Evolutionary conservation across 2,797 vertebrate species (phyloP).

Genomic region (Phoeniculus purpureus): DNA sequence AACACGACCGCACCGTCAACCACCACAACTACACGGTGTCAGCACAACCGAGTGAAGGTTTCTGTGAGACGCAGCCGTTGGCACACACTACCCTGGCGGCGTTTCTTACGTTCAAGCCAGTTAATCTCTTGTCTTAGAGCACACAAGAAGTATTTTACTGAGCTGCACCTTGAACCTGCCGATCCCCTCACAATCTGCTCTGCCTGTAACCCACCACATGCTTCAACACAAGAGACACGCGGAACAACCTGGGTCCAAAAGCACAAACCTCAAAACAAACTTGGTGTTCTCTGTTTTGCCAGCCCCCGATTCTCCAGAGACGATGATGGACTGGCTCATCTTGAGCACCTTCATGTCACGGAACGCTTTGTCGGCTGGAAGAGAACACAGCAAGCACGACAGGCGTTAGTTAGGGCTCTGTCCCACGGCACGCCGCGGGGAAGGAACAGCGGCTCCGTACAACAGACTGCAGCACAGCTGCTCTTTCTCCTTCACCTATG

Average conservation of each 20-base stretch:
- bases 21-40: neutral
- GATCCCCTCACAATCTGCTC: neutral
- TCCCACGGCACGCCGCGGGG: neutral
- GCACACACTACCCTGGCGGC: neutral
- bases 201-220: neutral
- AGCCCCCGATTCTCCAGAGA: slow-evolving; percentile 98
- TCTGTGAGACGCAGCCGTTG: neutral
- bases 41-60: neutral
- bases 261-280: slow-evolving; percentile 93
- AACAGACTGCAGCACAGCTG: neutral
- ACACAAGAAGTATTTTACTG: neutral
- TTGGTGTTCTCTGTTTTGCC: slow-evolving; percentile 99
- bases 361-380: slow-evolving; percentile 94
- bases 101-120: neutral
- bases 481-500: neutral
- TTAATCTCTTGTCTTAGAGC: neutral
- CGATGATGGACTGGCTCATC: slow-evolving; percentile 98
- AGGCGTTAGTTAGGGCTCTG: neutral
- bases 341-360: slow-evolving; percentile 98
- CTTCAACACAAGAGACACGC: neutral
- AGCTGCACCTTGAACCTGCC: neutral
- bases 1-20: neutral
- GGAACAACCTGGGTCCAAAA: neutral
- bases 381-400: slow-evolving; percentile 12
- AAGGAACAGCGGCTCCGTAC: neutral